Evolutionary conservation across 2,113 vertebrate genomes (phyloP).

Genomic region (Macheiramphus alcinus): DNA sequence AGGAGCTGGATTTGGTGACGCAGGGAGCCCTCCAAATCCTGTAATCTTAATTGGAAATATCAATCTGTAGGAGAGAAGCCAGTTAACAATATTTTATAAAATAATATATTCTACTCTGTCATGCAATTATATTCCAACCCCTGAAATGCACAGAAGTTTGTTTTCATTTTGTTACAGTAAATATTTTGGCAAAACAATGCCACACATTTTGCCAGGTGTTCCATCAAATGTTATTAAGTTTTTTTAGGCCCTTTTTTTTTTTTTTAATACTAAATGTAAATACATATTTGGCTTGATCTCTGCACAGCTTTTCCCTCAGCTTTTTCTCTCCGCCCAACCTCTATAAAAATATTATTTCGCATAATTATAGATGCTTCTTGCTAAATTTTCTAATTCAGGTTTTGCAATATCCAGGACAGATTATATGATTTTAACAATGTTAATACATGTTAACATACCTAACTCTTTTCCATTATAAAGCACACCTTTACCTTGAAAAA

Average conservation of each 20-base stretch:
- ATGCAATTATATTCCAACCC: background rate
- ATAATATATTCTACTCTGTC: background rate
- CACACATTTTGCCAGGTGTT: background rate
- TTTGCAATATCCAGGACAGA: background rate
- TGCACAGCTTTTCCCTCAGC: background rate
- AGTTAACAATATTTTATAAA: background rate
- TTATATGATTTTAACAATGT: background rate
- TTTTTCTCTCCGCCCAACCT: background rate
- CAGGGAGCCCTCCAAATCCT: background rate
- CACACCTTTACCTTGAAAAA: background rate
- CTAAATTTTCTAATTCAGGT: background rate
- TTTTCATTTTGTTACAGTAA: background rate
- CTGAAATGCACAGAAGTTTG: background rate
- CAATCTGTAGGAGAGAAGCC: background rate
- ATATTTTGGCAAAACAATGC: background rate
- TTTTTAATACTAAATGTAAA: background rate
- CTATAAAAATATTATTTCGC: background rate
- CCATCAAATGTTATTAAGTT: background rate
- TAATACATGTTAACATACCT: rapidly evolving
- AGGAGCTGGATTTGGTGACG: rapidly evolving
- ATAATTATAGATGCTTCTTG: background rate
- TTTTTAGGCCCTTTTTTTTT: background rate
- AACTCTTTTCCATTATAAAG: background rate
- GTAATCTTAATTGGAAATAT: background rate
- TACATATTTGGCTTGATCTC: background rate